Evolutionary conservation across 1,140 invertebrate genomes (phyloP).

Genomic region (Drosophila ironensis): DNA sequence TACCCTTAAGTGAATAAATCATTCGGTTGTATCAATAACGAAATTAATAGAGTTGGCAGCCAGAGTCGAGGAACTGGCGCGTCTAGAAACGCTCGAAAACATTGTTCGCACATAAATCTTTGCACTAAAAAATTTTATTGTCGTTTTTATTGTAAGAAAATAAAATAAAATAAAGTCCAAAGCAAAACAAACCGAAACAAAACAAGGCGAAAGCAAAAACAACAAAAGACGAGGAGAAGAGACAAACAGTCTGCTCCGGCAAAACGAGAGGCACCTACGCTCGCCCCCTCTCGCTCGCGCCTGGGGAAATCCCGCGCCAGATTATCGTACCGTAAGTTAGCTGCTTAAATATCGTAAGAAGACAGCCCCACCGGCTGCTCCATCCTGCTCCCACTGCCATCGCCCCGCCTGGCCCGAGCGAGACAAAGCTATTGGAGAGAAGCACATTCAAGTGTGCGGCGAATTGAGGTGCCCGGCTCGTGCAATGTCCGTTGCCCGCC

Average conservation of each 20-base stretch:
- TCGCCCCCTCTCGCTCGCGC: slow-evolving; percentile 7
- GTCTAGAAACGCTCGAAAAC: slow-evolving; percentile 46
- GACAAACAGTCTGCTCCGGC: slow-evolving; percentile 61
- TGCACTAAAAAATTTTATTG: slow-evolving; percentile 79
- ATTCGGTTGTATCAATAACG: slow-evolving; percentile 5
- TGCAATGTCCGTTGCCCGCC: no score
- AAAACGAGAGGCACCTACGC: slow-evolving; percentile 9
- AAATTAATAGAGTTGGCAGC: slow-evolving; percentile 51
- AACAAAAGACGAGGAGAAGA: slow-evolving; percentile 45
- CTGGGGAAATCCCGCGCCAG: slow-evolving; percentile 49
- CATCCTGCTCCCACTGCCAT: slow-evolving; percentile 4
- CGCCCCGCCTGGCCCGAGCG: slow-evolving; percentile 17
- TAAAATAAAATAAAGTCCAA: slow-evolving; percentile 39
- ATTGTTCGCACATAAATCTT: slow-evolving; percentile 80
- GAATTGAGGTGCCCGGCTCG: slow-evolving; percentile 61
- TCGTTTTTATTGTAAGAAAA: slow-evolving; percentile 78
- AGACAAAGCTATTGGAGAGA: slow-evolving; percentile 51
- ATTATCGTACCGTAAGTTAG: slow-evolving; percentile 67
- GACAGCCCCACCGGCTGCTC: slow-evolving; percentile 64
- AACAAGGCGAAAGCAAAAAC: slow-evolving; percentile 10
- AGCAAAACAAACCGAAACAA: slow-evolving; percentile 10
- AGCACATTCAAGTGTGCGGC: slow-evolving; percentile 31
- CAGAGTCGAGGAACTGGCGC: background rate
- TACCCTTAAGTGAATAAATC: background rate
- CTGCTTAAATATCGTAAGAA: slow-evolving; percentile 77